Evolutionary conservation across 2,797 vertebrate species (phyloP), one percentile per base, ranked within the genome.

Genomic region (Hoplostethus atlanticus): DNA sequence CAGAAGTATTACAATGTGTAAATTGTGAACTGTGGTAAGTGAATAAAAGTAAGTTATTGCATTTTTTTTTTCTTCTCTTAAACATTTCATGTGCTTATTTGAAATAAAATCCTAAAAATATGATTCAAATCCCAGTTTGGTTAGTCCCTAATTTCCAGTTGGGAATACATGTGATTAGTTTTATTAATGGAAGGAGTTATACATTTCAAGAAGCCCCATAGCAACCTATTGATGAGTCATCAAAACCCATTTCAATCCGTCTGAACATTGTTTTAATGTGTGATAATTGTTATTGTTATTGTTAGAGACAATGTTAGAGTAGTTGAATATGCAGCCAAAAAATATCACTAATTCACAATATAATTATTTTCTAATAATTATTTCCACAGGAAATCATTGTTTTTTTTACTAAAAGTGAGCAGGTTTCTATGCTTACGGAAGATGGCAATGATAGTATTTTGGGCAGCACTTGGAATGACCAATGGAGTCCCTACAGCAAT

Each of bases 21-120:
- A 16, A 47, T 48, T 48, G 13, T n/a, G 25, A 55, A 46, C 42
- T 40, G 28, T 16, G 60, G 77, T 80, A 50, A 66, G 74, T 63
- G 10, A 57, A 60, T n/a, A 38, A 12, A 60, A 25, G 30, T 17
- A 48, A 48, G 46, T 15, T 4, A n/a, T 48, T 5, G 5, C 7
- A 46, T 9, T 46, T 2, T 46, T 2, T 46, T 15, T 15, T 48
- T 48, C 13, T 48, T 15, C 15, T 48, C 15, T n/a, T 16, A 48
- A 15, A 15, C 46, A 48, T n/a, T 48, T 16, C 9, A 6, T 40
- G 38, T 8, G 34, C 4, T 34, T 34, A 4, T 34, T 40, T 1
- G 38, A 38, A 38, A 40, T 7, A 40, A 40, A 40, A 10, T 40
- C 7, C 7, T 40, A 10, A 40, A 8, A 6, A 6, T 40, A 6